A percentile compares a stretch with the other conserved stretches of the same genome.
Conservation (phyloP, 2,113 vertebrate genomes). For the Megalops atlanticus region DNA sequence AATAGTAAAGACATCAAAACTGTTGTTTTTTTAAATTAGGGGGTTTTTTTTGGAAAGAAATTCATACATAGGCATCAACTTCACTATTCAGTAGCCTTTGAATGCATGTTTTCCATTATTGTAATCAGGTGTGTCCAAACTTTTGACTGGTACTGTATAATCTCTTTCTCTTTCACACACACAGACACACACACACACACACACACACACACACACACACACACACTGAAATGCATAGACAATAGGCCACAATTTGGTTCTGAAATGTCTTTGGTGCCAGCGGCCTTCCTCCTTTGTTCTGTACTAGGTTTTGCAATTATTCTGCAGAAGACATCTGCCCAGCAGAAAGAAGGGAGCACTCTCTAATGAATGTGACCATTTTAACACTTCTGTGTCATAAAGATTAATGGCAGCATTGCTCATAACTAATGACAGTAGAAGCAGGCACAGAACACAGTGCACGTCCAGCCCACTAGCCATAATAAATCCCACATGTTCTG, state of each 20-base stretch:
- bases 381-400: neutral
- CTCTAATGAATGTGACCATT: constrained; percentile 21
- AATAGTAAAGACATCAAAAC: too few relatives aligned
- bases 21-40: too few relatives aligned
- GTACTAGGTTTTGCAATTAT: neutral
- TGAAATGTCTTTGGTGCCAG: neutral
- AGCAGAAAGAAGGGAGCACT: neutral
- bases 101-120: too few relatives aligned
- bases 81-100: too few relatives aligned
- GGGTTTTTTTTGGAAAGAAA: too few relatives aligned
- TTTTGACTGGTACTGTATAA: too few relatives aligned
- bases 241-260: neutral
- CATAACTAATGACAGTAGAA: constrained; percentile 22
- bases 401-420: constrained; percentile 29
- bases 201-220: neutral
- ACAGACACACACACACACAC: neutral
- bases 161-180: neutral
- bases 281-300: neutral
- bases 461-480: constrained; percentile 16
- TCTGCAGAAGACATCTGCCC: neutral
- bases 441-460: neutral
- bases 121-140: too few relatives aligned
- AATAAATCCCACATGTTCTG: constrained; percentile 44
- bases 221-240: neutral
- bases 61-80: too few relatives aligned